Evolutionary conservation across 1,140 invertebrate species (phyloP).

Genomic region (Drusus annulatus): DNA sequence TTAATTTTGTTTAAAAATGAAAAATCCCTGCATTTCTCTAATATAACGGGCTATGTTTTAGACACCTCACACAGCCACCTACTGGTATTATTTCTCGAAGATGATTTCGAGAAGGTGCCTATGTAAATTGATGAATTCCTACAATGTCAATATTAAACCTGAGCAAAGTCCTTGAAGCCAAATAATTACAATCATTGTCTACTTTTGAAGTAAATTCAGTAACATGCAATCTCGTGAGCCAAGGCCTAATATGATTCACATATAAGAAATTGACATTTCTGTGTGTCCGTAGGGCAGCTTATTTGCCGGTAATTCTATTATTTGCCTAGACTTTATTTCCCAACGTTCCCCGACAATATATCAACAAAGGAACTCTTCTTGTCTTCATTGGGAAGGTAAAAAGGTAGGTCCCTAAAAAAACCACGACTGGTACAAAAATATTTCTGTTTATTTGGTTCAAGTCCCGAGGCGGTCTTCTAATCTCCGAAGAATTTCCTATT

Average conservation of each 20-base stretch:
- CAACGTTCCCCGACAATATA: conserved; percentile 54
- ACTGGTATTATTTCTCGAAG: no score
- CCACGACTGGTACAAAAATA: conserved; percentile 42
- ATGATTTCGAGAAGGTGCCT: no score
- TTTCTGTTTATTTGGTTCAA: conserved; percentile 51
- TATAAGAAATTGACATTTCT: conserved; percentile 22
- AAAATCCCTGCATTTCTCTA: no score
- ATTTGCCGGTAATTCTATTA: conserved; percentile 55
- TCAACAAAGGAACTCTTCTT: conserved; percentile 54
- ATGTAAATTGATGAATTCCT: no score
- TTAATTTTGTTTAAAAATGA: no score
- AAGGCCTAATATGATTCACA: conserved; percentile 9
- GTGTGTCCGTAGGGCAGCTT: conserved; percentile 3
- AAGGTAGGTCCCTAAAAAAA: conserved; percentile 25
- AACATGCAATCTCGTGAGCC: not conserved
- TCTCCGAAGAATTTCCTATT: conserved; percentile 41
- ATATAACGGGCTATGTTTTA: no score
- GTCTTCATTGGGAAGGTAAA: conserved; percentile 56
- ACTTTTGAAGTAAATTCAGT: not conserved
- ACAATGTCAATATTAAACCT: no score
- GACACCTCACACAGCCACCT: no score
- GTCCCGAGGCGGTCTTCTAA: conserved; percentile 22
- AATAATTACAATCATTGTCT: no score
- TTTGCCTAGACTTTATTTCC: conserved; percentile 59
- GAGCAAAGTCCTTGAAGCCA: no score